These are phyloP conservation scores for Pelecanoides urinatrix DNA, from an alignment of 2,113 vertebrate genomes.

Conservation along the genomic window DNA sequence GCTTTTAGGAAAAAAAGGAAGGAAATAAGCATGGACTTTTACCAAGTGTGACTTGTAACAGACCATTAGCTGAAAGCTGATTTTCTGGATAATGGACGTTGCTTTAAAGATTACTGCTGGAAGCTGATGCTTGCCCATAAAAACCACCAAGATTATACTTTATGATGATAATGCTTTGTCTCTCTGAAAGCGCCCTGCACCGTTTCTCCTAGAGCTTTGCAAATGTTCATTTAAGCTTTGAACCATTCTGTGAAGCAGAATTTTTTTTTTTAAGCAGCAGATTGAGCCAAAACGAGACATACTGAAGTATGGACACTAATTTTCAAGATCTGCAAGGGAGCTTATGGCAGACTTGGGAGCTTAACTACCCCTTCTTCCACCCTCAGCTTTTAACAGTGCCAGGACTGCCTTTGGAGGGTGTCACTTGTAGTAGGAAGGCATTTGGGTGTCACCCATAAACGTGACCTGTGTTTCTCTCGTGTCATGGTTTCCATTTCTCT, in stretches of 20 bases:
- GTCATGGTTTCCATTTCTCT: background rate
- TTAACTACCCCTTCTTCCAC: background rate
- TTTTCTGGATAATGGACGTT: constrained; percentile 42
- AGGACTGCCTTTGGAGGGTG: background rate
- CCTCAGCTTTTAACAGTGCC: background rate
- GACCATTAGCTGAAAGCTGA: constrained; percentile 7
- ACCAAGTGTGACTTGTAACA: constrained; percentile 1
- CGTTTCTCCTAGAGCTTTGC: background rate
- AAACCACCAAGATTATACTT: background rate
- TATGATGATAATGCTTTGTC: background rate
- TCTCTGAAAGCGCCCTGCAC: background rate
- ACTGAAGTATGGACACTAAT: background rate
- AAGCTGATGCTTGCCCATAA: background rate
- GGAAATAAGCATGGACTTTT: background rate
- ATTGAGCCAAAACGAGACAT: background rate
- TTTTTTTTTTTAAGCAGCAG: background rate
- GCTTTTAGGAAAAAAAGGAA: background rate
- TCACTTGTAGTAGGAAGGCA: background rate
- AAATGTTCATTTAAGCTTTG: background rate
- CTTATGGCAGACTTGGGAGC: background rate
- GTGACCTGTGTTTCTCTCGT: background rate
- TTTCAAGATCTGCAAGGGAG: background rate
- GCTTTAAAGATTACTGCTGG: constrained; percentile 43
- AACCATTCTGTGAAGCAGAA: background rate
- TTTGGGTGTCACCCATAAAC: background rate